Conservation (phyloP, 2,113 vertebrate species). For the Sminthopsis crassicaudata region DNA sequence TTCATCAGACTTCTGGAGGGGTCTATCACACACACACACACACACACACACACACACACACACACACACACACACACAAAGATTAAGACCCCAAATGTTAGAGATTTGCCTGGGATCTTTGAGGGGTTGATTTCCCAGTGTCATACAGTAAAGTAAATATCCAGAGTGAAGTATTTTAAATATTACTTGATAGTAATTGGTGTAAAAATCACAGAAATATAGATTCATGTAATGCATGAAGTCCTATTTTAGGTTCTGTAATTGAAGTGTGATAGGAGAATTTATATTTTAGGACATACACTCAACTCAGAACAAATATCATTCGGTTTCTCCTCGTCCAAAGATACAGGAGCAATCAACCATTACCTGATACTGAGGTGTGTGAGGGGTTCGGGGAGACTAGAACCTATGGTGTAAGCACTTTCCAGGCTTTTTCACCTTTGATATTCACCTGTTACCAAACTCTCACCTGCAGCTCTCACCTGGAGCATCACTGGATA, state of each 20-base stretch:
- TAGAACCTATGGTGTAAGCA: background rate
- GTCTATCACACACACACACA: background rate
- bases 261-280: background rate
- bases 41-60: no score
- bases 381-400: background rate
- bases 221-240: background rate
- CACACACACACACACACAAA: background rate
- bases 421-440: background rate
- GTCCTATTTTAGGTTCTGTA: constrained; percentile 18
- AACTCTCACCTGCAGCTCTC: background rate
- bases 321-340: background rate
- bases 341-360: background rate
- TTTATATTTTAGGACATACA: background rate
- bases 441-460: background rate
- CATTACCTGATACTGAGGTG: background rate
- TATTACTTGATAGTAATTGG: constrained; percentile 5
- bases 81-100: background rate
- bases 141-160: background rate
- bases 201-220: constrained; percentile 15
- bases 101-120: background rate
- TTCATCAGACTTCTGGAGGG: background rate
- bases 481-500: background rate
- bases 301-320: background rate
- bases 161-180: constrained; percentile 24
- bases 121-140: background rate